phyloP scores from a whole-genome alignment of 1,140 invertebrate genomes.

The Drosophila subobscura region DNA sequence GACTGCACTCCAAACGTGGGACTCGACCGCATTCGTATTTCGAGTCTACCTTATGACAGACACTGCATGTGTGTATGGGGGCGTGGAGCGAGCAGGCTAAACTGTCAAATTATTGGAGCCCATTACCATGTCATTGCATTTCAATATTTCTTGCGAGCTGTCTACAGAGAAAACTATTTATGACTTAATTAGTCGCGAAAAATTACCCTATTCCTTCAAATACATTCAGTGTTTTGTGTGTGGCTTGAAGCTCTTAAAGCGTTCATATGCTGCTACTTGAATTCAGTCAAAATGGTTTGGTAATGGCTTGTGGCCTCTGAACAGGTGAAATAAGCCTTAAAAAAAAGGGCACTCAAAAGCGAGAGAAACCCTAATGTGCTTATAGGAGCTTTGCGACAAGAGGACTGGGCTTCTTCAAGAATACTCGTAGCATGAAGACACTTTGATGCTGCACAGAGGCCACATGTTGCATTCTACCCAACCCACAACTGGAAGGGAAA shows the following conservation, averaged over 20 bases:
- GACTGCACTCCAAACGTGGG: slow-evolving; percentile 52
- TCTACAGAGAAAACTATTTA: slow-evolving; percentile 66
- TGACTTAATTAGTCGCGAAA: slow-evolving; percentile 68
- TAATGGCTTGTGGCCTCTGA: background rate
- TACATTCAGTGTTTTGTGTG: background rate
- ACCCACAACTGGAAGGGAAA: background rate
- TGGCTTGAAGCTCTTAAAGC: background rate
- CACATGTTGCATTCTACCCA: slow-evolving; percentile 67
- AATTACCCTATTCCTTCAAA: background rate
- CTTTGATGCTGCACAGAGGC: slow-evolving; percentile 59
- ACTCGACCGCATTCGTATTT: slow-evolving; percentile 47
- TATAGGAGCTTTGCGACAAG: slow-evolving; percentile 68
- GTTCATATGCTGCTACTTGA: background rate
- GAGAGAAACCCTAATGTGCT: slow-evolving; percentile 58
- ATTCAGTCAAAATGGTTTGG: background rate
- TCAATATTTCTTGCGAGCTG: slow-evolving; percentile 67
- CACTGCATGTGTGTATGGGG: slow-evolving; percentile 4
- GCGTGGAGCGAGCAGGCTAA: slow-evolving; percentile 39
- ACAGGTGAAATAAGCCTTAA: background rate
- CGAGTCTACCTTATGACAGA: background rate
- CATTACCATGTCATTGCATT: slow-evolving; percentile 52
- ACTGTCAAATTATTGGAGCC: slow-evolving; percentile 75
- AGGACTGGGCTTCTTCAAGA: slow-evolving; percentile 36
- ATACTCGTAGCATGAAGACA: slow-evolving; percentile 44
- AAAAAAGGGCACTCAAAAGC: background rate